Evolutionary conservation across 1,140 invertebrate species (phyloP).

Genomic region (Trachymyrmex septentrionalis): DNA sequence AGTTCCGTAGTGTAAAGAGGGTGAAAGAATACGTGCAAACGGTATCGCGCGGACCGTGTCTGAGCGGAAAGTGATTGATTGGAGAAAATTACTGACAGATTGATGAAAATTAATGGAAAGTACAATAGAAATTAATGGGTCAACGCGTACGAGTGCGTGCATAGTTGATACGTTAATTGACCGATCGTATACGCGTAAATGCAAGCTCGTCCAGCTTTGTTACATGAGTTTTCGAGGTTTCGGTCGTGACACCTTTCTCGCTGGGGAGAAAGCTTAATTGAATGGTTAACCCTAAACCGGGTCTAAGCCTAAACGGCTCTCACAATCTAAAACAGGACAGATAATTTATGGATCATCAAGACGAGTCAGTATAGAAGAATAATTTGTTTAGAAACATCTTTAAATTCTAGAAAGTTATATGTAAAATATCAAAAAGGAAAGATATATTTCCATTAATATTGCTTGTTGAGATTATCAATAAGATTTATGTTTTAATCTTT

Average conservation of each 20-base stretch:
- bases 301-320: neutral
- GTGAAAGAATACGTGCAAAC: neutral
- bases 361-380: neutral
- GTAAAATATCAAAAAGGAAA: neutral
- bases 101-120: slow-evolving; percentile 74
- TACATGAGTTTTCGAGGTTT: neutral
- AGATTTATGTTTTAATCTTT: neutral
- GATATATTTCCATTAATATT: neutral
- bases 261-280: slow-evolving; percentile 6
- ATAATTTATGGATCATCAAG: slow-evolving; percentile 23
- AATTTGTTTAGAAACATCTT: neutral
- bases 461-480: neutral
- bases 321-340: neutral
- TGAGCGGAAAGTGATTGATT: slow-evolving; percentile 70
- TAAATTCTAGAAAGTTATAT: neutral
- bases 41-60: slow-evolving; percentile 33
- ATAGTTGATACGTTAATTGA: slow-evolving; percentile 65
- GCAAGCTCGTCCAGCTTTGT: slow-evolving; percentile 22
- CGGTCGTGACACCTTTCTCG: neutral
- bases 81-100: slow-evolving; percentile 75
- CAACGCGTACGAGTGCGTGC: slow-evolving; percentile 39
- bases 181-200: slow-evolving; percentile 53
- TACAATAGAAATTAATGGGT: slow-evolving; percentile 69
- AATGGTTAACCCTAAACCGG: neutral
- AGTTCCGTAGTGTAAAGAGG: neutral